Base-by-base conservation (phyloP, 1,140 invertebrate genomes). In the Carcinoscorpius rotundicauda region DNA sequence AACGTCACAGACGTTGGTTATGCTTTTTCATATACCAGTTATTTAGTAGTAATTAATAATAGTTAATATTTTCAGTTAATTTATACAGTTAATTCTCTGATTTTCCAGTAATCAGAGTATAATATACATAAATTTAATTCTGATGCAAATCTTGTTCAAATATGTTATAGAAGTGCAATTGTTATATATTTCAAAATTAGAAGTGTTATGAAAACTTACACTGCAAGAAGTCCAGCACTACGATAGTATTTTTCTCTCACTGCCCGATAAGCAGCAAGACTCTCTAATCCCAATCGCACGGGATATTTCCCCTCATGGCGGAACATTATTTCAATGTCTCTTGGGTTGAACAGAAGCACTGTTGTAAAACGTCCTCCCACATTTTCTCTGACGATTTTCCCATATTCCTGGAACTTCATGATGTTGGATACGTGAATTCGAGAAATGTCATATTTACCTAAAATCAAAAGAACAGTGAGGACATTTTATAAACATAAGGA, bases 311-410 rank as follows among this genome's bases (percentile, higher is more conserved):
- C 88, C 75, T 90, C 88, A 50, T 82, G 80, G 65, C 86, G 80
- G 71, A 88, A 88, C 61, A 90, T 83, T 65, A 82, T 83, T 62
- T 87, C 83, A 8, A 88, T 87, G 71, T 87, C 86, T 64, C 87
- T 82, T 0, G 86, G 85, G 72, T 86, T 83, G 75, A 87, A 88
- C 6, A 89, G 57, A 0, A 56, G 11, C 1, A 67, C 66, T 3
- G 60, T n/a, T 4, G 64, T 9, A 10, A 67, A 61, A 2, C 52
- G 48, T 53, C 62, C 63, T 6, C 0, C 6, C 0, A 55, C n/a
- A 3, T 55, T 3, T 55, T 8, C 6, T 8, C 53, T 6, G 53
- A 55, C 53, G n/a, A 55, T 55, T 8, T n/a, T 55, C 6, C 53
- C 53, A n/a, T 55, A 55, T 55, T 55, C 53, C n/a, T 55, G 29